A percentile compares a stretch with the other conserved stretches of the same genome.
Conservation (phyloP, 2,797 vertebrate genomes). For the Thamnophis elegans region DNA sequence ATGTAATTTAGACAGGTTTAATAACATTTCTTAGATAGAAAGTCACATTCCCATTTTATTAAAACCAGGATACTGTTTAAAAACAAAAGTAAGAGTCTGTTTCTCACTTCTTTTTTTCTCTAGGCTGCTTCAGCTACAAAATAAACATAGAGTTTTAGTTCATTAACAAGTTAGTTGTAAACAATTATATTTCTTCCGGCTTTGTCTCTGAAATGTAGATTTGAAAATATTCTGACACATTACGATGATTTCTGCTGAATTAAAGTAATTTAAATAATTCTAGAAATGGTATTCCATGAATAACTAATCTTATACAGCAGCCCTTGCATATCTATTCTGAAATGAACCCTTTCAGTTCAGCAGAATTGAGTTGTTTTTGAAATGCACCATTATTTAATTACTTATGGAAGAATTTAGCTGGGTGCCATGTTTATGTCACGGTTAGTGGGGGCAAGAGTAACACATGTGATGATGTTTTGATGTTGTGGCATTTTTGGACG, state of each 20-base stretch:
- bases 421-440: not conserved
- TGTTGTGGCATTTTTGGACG: not conserved
- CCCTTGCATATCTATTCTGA: not conserved
- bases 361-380: not conserved
- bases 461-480: not conserved
- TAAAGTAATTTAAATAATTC: not conserved
- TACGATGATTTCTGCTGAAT: not conserved
- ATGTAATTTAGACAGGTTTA: not conserved
- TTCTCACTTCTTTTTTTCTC: not conserved
- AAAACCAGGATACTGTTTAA: slow-evolving; percentile 13
- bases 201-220: not conserved
- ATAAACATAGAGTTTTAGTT: not conserved
- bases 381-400: not conserved
- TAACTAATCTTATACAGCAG: not conserved
- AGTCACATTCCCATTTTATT: not conserved
- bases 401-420: not conserved
- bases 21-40: slow-evolving; percentile 8
- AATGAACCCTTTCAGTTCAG: not conserved
- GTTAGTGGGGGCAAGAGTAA: not conserved
- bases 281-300: not conserved
- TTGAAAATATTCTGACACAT: not conserved
- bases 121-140: not conserved
- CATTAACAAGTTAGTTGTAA: not conserved
- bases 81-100: not conserved
- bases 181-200: not conserved